Evolutionary conservation across 2,888 invertebrate species (phyloP), one percentile per base, ranked within the genome.

Genomic region (Philaethria dido): DNA sequence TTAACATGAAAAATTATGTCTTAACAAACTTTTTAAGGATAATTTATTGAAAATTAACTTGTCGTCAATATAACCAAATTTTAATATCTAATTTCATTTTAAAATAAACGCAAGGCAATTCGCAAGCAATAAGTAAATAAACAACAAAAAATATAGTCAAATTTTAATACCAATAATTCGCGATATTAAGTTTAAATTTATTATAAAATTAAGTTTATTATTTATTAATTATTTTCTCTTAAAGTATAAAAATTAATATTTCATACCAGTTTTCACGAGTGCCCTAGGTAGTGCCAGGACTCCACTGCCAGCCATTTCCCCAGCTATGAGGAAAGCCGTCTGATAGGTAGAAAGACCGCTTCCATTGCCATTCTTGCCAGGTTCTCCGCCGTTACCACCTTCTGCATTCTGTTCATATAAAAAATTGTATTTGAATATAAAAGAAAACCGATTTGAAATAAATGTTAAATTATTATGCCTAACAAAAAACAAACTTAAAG

Each of bases 221-320:
- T n/a, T n/a, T n/a, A n/a, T n/a, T n/a, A n/a, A n/a, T n/a, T n/a
- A n/a, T n/a, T 20, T 9, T 48, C 8, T 48, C 25, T 33, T 0
- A 29, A 29, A 29, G n/a, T 29, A 8, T 36, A 22, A 54, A 14
- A 29, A 57, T 18, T 36, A 3, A 36, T 44, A n/a, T 11, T 18
- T 18, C 78, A 73, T 70, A 95, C 96, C 95, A 73, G 95, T 93
- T 77, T 94, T 93, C 60, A 93, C 94, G 39, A 95, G 88, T 0
- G 95, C 95, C 71, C 92, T 83, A 0, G 96, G 96, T 39, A 96
- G 85, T 0, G 95, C 95, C 71, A 96, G 85, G n/a, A 95, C 94
- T 0, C 96, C 96, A 75, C 95, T 94, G 50, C 96, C 96, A 0
- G 95, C 95, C 94, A 96, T 95, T 83, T 95, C 95, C 0, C 95